Conservation (phyloP, 2,888 invertebrate species). For the Clitarchus hookeri region DNA sequence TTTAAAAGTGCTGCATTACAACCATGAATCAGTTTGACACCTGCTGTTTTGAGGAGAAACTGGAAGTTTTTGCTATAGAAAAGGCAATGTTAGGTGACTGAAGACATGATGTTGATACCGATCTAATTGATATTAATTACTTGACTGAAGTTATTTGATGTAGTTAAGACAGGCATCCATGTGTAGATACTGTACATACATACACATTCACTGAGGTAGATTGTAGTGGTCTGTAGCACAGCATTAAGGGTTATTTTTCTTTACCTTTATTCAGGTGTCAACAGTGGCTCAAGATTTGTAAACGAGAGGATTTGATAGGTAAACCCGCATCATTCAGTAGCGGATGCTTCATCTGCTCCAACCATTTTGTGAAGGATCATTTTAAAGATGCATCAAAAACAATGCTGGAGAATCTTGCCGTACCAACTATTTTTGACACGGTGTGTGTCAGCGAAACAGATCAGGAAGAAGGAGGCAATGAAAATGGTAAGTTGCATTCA, state of each 20-base stretch:
- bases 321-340: background rate
- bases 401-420: background rate
- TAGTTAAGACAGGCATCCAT: too few species aligned
- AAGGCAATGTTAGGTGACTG: too few species aligned
- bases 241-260: background rate
- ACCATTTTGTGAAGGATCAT: slow-evolving; percentile 1
- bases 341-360: background rate
- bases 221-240: too few species aligned
- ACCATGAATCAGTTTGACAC: too few species aligned
- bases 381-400: background rate
- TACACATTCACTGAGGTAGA: too few species aligned
- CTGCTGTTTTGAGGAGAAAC: too few species aligned
- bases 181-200: too few species aligned
- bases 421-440: background rate
- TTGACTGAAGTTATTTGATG: too few species aligned
- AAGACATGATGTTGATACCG: too few species aligned
- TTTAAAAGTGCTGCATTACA: too few species aligned
- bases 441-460: background rate
- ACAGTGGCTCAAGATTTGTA: slow-evolving; percentile 20
- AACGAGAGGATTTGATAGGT: slow-evolving; percentile 1
- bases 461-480: background rate
- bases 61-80: too few species aligned
- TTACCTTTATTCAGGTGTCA: slow-evolving; percentile 11
- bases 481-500: background rate
- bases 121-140: too few species aligned